Evolutionary conservation across 2,888 invertebrate species (phyloP).

Genomic region (Hedychridium roseum): DNA sequence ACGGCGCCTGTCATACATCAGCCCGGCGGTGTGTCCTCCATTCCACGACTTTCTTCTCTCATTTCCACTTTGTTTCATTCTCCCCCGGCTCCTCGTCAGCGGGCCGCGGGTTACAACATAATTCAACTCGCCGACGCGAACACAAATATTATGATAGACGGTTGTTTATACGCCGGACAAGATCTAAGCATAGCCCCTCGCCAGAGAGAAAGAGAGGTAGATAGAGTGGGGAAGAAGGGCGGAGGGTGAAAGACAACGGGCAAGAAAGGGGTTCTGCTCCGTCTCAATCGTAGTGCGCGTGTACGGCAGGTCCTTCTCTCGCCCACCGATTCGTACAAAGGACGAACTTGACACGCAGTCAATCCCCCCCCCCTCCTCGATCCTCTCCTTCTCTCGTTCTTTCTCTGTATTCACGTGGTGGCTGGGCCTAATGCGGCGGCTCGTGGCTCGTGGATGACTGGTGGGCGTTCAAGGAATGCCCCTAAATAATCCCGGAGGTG

Average conservation of each 20-base stretch:
- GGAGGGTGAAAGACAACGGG: too few species aligned
- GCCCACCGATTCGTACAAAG: too few species aligned
- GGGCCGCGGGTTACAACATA: constrained; percentile 45
- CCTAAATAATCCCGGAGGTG: constrained; percentile 46
- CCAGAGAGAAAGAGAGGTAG: too few species aligned
- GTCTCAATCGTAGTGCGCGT: neutral
- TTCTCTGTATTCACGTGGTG: neutral
- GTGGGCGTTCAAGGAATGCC: constrained; percentile 49
- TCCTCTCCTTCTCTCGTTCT: neutral
- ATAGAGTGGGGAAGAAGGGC: too few species aligned
- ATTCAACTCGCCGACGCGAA: constrained; percentile 49
- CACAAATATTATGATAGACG: constrained; percentile 56
- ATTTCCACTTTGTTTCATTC: neutral
- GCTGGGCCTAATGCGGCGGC: constrained; percentile 14
- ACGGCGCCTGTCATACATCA: constrained; percentile 36
- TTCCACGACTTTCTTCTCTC: constrained; percentile 5
- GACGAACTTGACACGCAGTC: neutral
- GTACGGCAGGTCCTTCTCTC: too few species aligned
- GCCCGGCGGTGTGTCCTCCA: constrained; percentile 9
- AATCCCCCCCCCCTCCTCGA: neutral
- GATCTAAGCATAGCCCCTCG: neutral
- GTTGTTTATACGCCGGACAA: constrained; percentile 27
- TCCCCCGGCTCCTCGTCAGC: neutral
- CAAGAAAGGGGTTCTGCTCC: neutral
- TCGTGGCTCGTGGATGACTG: constrained; percentile 37